Conservation (phyloP, 2,113 vertebrate species). For the Salvelinus sp. region DNA sequence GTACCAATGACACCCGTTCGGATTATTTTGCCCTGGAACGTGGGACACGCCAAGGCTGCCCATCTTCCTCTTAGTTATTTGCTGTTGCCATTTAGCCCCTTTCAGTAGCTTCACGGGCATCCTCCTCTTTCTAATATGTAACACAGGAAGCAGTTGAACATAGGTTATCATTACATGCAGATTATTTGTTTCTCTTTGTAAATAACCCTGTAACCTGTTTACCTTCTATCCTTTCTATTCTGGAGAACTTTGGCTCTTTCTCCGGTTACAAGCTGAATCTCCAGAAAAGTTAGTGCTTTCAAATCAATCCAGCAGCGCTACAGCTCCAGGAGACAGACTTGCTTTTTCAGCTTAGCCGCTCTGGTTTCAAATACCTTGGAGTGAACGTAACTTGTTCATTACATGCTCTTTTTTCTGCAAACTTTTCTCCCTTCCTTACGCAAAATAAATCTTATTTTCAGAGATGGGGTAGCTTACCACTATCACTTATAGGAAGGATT, state of each 20-base stretch:
- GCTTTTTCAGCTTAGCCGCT: background rate
- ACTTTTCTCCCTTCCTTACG: background rate
- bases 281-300: constrained; percentile 19
- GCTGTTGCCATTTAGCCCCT: background rate
- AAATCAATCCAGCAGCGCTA: constrained; percentile 14
- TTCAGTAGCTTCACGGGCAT: constrained; percentile 4
- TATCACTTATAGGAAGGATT: constrained; percentile 2
- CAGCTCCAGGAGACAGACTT: constrained; percentile 8
- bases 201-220: constrained; percentile 11
- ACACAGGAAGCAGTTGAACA: background rate
- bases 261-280: constrained; percentile 23
- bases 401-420: background rate
- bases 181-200: constrained; percentile 20
- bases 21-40: constrained; percentile 20
- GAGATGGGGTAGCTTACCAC: constrained; percentile 6
- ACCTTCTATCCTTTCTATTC: background rate
- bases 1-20: constrained; percentile 9
- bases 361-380: background rate
- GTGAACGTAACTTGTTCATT: constrained; percentile 3
- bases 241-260: constrained; percentile 12
- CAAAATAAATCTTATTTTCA: constrained; percentile 13
- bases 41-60: constrained; percentile 24
- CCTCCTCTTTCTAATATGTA: background rate
- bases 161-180: background rate
- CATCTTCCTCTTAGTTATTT: constrained; percentile 17